Evolutionary conservation across 2,113 vertebrate genomes (phyloP).

Genomic region (Cephalopterus ornatus): DNA sequence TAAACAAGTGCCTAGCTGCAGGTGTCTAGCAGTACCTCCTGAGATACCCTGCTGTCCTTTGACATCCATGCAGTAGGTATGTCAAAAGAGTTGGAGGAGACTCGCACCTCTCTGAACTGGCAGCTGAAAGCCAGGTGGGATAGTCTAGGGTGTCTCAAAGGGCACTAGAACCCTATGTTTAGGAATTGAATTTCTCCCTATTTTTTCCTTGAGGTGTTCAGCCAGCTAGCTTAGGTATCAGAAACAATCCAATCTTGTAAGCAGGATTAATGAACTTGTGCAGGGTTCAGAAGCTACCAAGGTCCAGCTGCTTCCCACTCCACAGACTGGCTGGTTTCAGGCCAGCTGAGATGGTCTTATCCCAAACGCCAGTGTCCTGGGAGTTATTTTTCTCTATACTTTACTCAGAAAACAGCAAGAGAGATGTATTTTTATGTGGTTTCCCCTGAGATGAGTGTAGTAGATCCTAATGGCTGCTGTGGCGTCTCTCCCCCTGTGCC

Average conservation of each 20-base stretch:
- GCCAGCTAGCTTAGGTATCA: not conserved
- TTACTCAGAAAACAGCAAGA: not conserved
- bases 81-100: not conserved
- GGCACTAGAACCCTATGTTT: not conserved
- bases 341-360: not conserved
- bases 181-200: not conserved
- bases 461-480: not conserved
- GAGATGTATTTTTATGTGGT: not conserved
- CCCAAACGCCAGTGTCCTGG: not conserved
- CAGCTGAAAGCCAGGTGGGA: not conserved
- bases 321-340: not conserved
- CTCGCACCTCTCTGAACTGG: not conserved
- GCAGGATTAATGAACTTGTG: not conserved
- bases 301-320: not conserved
- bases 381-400: not conserved
- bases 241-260: not conserved
- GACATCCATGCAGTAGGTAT: rapidly evolving
- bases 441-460: not conserved
- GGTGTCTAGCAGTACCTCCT: not conserved
- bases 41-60: not conserved
- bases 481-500: not conserved
- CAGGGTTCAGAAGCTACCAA: not conserved
- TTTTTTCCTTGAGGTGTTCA: not conserved
- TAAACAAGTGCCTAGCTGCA: not conserved
- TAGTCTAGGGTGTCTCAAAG: not conserved